Evolutionary conservation across 1,140 invertebrate genomes (phyloP), one percentile per base, ranked within the genome.

Genomic region (Drosophila prosaltans): DNA sequence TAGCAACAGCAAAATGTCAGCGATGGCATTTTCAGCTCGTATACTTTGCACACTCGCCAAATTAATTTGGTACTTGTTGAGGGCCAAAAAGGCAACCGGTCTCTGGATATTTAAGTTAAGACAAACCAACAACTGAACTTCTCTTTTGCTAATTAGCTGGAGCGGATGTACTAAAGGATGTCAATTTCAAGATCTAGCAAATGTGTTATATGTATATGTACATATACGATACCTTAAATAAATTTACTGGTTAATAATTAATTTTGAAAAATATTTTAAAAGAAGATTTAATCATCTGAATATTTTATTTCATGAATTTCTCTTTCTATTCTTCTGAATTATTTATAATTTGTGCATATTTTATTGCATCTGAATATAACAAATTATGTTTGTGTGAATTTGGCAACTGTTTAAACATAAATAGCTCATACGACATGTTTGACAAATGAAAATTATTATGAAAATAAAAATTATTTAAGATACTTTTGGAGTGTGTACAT

Each of bases 1-100:
- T 51, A 51, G 45, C 45, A 51, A 51, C 45, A 51, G 9, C 45
- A 24, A 51, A 51, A 51, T 51, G 45, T 51, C 45, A 51, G 45
- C 45, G 45, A 51, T 51, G 45, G 21, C 45, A 51, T 51, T 51
- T 51, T 51, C 45, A 51, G 45, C 45, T 51, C 21, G 45, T 51
- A 21, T 51, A 21, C 45, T 51, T 16, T 21, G 26, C 67, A 61
- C 21, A 51, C 8, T 51, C 3, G 21, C 45, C 45, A 51, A 51
- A 51, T 51, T 51, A 51, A 51, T 51, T 26, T 26, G 8, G 8
- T 51, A 51, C 45, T 51, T 51, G 45, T 51, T 26, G 21, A 51
- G 21, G 21, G 2, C 45, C 21, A 51, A 36, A 51, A 51, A 10
- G 45, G 21, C 21, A 51, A 51, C 45, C 45, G 45, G 45, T 51